Evolutionary conservation across 2,797 vertebrate genomes (phyloP).

Genomic region (Enteromius radiatus): DNA sequence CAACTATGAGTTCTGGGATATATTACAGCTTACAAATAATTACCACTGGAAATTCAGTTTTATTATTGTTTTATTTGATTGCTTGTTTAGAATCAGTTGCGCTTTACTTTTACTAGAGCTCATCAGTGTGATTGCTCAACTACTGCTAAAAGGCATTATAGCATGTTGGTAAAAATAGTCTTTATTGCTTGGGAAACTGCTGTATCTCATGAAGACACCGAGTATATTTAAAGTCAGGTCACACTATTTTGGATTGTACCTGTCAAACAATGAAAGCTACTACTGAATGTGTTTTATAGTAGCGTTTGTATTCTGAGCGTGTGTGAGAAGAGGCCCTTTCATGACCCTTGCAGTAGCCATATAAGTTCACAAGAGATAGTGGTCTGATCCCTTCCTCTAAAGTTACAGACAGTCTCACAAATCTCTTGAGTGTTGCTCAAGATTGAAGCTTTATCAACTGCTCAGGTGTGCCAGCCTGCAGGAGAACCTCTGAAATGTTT

Average conservation of each 20-base stretch:
- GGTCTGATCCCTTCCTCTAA: conserved; percentile 50
- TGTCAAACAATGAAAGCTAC: conserved; percentile 1
- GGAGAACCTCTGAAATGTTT: conserved; percentile 58
- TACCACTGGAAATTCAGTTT: conserved; percentile 44
- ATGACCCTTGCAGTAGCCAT: conserved; percentile 37
- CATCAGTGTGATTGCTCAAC: conserved; percentile 11
- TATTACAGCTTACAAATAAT: conserved; percentile 35
- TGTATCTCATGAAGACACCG: not conserved
- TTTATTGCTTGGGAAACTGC: not conserved
- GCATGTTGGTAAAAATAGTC: not conserved
- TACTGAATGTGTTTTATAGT: not conserved
- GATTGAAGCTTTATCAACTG: conserved; percentile 60
- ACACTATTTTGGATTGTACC: conserved; percentile 27
- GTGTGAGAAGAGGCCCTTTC: conserved; percentile 24
- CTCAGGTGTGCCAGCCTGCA: conserved; percentile 55
- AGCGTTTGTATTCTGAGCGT: conserved; percentile 19
- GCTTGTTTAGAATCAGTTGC: conserved; percentile 36
- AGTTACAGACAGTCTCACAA: conserved; percentile 52
- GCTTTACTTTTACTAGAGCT: conserved; percentile 22
- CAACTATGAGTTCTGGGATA: conserved; percentile 46
- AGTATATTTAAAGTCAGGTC: conserved; percentile 25
- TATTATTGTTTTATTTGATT: conserved; percentile 33
- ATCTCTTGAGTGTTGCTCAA: conserved; percentile 55
- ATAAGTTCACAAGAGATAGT: conserved; percentile 41
- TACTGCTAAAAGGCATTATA: conserved; percentile 16